phyloP scores from a whole-genome alignment of 92 coral and sea anemone genomes.

The Parazoanthus swiftii region DNA sequence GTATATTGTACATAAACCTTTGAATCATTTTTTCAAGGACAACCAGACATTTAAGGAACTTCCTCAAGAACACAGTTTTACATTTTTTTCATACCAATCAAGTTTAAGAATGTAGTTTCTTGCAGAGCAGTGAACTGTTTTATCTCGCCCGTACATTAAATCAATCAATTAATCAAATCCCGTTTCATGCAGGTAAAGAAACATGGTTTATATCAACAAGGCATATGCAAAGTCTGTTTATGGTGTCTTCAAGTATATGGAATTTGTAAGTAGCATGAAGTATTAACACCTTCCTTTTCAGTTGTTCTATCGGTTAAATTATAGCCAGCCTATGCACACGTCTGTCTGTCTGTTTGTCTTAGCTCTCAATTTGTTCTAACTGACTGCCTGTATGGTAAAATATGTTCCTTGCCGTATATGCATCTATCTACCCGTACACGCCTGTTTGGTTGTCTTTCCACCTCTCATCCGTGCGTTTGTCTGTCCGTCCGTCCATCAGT shows the following conservation, averaged over 20 bases:
- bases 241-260: background rate
- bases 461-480: background rate
- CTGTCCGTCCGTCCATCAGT: background rate
- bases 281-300: background rate
- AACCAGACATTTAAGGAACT: too few relatives aligned
- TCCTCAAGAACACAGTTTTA: too few relatives aligned
- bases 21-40: too few relatives aligned
- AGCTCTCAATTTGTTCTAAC: too few relatives aligned
- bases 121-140: too few relatives aligned
- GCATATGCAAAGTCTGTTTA: slow-evolving; percentile 3
- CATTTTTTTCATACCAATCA: too few relatives aligned
- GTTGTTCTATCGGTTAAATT: background rate
- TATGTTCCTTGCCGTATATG: too few relatives aligned
- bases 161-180: background rate
- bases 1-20: too few relatives aligned
- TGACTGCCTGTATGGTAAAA: too few relatives aligned
- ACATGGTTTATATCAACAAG: background rate
- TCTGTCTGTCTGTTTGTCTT: background rate
- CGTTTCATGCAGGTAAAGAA: background rate
- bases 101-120: too few relatives aligned
- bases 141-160: too few relatives aligned
- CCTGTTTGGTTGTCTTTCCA: background rate
- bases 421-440: background rate
- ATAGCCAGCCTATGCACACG: background rate
- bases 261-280: background rate